Evolutionary conservation across 2,113 vertebrate genomes (phyloP), one percentile per base, ranked within the genome.

Genomic region (Strix uralensis): DNA sequence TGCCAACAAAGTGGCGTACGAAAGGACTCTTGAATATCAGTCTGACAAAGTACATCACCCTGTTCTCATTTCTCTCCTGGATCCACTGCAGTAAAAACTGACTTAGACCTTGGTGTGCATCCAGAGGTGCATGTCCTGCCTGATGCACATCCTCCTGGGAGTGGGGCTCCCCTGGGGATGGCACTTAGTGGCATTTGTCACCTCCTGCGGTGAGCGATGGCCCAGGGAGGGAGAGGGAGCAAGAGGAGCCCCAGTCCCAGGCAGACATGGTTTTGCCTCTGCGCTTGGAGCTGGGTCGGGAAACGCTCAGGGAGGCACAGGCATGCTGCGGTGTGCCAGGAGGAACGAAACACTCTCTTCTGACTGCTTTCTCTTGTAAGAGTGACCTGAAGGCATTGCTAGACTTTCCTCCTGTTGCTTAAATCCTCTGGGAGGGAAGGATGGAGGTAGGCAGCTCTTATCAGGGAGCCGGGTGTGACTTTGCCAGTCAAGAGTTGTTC

Each of bases 201-300:
- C 54, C 58, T 82, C 34, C 65, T 85, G 40, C 2, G 2, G 27
- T 22, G 34, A 47, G 23, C 1, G 1, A 20, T 38, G 70, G 36
- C 47, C 65, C 5, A 22, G 27, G 38, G 49, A 72, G 15, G 44
- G 52, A 59, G 42, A 36, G 11, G 36, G 36, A 78, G 26, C 0
- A 3, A 57, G 55, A 65, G 67, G 21, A 87, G 5, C 15, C 40
- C 20, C 13, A 63, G 81, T 13, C 4, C 4, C 7, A 11, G 69
- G 63, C 44, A 83, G 52, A 29, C 11, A 5, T 8, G 1, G 9
- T 71, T 61, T 63, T 2, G 0, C 49, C 19, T 71, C 26, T 1
- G 1, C 1, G 0, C n/a, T 46, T 1, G 1, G 29, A 42, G 19
- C 8, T 17, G 32, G 7, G 9, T 3, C 0, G 15, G n/a, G 32